Percentiles rank a stretch among this genome's conserved stretches.
phyloP scores from a whole-genome alignment of 2,797 vertebrate genomes.

The Sebastes taczanowskii region DNA sequence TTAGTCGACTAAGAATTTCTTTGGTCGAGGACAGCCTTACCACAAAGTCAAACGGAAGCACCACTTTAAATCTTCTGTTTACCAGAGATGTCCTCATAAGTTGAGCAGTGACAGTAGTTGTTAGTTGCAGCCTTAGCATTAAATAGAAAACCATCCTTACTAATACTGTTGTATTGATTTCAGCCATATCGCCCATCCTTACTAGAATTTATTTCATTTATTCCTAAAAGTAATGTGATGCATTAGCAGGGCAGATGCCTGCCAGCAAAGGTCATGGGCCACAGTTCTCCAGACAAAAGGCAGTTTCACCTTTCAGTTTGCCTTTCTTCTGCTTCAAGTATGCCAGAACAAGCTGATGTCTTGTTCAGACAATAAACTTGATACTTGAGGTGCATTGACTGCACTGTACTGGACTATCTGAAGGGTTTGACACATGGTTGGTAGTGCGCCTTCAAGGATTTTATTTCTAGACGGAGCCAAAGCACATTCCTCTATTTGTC shows the following conservation, averaged over 20 bases:
- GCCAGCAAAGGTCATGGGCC: conserved; percentile 36
- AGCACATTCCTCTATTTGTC: conserved; percentile 27
- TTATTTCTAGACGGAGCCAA: conserved; percentile 14
- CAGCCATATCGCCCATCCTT: background rate
- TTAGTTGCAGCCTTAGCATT: background rate
- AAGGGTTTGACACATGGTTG: background rate
- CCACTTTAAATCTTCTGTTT: no score
- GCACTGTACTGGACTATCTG: background rate
- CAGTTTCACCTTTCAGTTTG: conserved; percentile 44
- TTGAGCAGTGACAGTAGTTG: background rate
- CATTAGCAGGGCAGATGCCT: conserved; percentile 26
- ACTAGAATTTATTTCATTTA: background rate
- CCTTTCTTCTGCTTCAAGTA: conserved; percentile 9
- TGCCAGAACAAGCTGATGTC: background rate
- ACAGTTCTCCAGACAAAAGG: conserved; percentile 37
- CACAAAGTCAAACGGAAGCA: no score
- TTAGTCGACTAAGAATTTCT: no score
- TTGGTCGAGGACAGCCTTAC: no score
- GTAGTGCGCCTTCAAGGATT: conserved; percentile 19
- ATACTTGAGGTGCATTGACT: conserved; percentile 1
- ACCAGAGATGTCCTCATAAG: no score
- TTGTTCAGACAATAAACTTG: conserved; percentile 37
- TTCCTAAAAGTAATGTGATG: conserved; percentile 12
- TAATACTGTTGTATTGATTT: background rate
- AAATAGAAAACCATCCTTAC: background rate